Evolutionary conservation across 1,140 invertebrate species (phyloP), one percentile per base, ranked within the genome.

Genomic region (Procambarus clarkii): DNA sequence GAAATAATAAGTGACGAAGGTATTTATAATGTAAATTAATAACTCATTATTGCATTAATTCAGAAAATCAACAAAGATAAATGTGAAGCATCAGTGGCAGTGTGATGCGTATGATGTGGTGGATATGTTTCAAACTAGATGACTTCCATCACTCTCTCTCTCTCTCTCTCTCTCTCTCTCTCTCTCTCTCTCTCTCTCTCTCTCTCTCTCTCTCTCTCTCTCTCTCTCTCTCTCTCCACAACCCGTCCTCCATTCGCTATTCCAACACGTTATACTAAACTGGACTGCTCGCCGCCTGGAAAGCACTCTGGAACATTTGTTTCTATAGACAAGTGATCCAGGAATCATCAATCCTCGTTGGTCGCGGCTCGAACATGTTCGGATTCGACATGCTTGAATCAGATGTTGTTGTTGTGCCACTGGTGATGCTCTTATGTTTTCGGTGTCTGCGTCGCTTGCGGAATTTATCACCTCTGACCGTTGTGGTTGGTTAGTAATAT

Each of bases 251-350:
- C 50, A 24, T 48, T 48, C 80, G 13, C 13, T 44, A 45, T 18
- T 24, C 71, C 45, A 24, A 71, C 46, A 9, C 81, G 81, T 69
- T 69, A 69, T 69, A 69, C 81, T 69, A 71, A 44, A 50, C 79
- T 50, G 50, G 45, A 76, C 54, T 44, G 24, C 24, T 34, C 81
- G 11, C 88, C 82, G 81, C 44, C 71, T 80, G 88, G 46, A 79
- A 69, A 91, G 82, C 88, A 91, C 88, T 91, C 74, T 48, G 50
- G 82, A 85, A 85, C 88, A 85, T 91, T 91, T 91, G 88, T 91
- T 86, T 91, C 88, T 91, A 90, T 90, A 90, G 64, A 64, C 71
- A 77, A 48, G 82, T 78, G 82, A 86, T 91, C 88, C 81, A 9
- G 82, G 82, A 91, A 78, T 48, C 88, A 85, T 91, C 88, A 91